phyloP scores from a whole-genome alignment of 2,888 invertebrate genomes.

The Stenolophus ochropezus region DNA sequence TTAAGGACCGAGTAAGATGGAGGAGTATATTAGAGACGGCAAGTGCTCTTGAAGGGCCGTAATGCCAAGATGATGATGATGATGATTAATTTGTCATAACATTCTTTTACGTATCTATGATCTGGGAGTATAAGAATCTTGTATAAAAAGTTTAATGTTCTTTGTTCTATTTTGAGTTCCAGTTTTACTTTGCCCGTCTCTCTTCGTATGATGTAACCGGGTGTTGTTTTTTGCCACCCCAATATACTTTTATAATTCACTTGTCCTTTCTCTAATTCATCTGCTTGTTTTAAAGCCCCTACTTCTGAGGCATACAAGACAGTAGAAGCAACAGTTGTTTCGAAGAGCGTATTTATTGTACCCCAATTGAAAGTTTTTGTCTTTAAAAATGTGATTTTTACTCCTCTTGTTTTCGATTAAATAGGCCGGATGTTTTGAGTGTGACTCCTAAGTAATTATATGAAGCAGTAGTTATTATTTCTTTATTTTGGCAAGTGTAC shows the following conservation, averaged over 20 bases:
- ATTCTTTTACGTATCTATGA: neutral
- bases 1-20: no score
- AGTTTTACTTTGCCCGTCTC: neutral
- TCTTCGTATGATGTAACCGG: neutral
- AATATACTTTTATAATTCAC: neutral
- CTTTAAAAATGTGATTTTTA: neutral
- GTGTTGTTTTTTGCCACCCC: slow-evolving; percentile 16
- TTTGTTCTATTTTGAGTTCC: neutral
- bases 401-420: slow-evolving; percentile 1
- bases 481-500: neutral
- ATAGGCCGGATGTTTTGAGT: neutral
- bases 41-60: no score
- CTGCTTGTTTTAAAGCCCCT: slow-evolving; percentile 5
- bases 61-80: no score
- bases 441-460: neutral
- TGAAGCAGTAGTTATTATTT: neutral
- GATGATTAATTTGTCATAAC: slow-evolving; percentile 26
- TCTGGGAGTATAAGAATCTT: neutral
- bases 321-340: neutral
- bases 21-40: no score
- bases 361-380: slow-evolving; percentile 5
- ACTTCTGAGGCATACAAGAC: neutral
- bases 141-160: neutral
- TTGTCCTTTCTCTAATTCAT: slow-evolving; percentile 13
- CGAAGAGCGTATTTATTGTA: neutral